Percentiles rank a stretch among this genome's conserved stretches.
These are phyloP conservation scores for Hydropsyche betteni DNA, from an alignment of 2,888 invertebrate species.

Conservation along the genomic window DNA sequence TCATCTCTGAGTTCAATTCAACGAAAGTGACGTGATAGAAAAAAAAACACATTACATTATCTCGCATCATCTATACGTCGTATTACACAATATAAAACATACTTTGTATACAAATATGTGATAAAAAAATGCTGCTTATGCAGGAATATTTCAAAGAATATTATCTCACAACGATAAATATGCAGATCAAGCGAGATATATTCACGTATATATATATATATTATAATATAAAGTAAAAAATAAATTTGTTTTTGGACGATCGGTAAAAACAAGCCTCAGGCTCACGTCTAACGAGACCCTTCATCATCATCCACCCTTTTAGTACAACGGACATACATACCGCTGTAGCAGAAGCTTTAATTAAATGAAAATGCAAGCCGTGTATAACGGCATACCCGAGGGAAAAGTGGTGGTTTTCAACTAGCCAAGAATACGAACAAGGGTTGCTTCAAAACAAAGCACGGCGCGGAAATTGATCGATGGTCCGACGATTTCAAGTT, in stretches of 20 bases:
- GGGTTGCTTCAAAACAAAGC: neutral
- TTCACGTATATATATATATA: neutral
- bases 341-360: neutral
- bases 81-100: neutral
- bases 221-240: neutral
- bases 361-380: slow-evolving; percentile 20
- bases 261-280: slow-evolving; percentile 9
- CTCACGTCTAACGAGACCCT: slow-evolving; percentile 19
- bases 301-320: slow-evolving; percentile 11
- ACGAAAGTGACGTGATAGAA: neutral
- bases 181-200: neutral
- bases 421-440: neutral
- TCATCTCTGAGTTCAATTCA: slow-evolving; percentile 12
- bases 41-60: neutral
- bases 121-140: neutral
- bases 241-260: neutral
- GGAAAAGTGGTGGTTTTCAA: neutral
- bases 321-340: neutral
- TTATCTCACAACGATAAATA: neutral
- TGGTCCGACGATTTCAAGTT: no score
- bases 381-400: neutral
- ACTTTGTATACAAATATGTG: neutral
- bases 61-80: neutral
- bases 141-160: neutral
- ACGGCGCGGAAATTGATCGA: no score